Evolutionary conservation across 2,113 vertebrate species (phyloP).

Genomic region (Cervus canadensis): DNA sequence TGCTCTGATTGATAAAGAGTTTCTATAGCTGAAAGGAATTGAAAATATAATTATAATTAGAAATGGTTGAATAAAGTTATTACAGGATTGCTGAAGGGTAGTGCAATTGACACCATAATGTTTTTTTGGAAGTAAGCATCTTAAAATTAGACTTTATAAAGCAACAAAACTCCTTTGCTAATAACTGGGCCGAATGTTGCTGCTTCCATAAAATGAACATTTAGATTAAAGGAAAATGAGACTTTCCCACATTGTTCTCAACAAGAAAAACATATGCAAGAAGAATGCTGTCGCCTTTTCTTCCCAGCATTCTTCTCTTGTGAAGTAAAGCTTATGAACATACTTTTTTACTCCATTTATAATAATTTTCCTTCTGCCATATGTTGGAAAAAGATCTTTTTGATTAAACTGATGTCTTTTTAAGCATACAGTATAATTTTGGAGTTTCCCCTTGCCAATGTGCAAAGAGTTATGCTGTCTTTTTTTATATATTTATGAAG

Average conservation of each 20-base stretch:
- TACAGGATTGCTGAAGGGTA: constrained; percentile 93
- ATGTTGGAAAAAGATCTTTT: constrained; percentile 83
- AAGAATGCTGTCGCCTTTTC: constrained; percentile 79
- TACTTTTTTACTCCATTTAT: constrained; percentile 85
- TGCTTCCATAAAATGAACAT: constrained; percentile 83
- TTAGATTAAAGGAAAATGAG: constrained; percentile 84
- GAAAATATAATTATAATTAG: constrained; percentile 96
- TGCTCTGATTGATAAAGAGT: constrained; percentile 97
- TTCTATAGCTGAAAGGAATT: constrained; percentile 94
- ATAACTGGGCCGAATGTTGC: constrained; percentile 84
- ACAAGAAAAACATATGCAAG: constrained; percentile 83
- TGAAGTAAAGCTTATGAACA: constrained; percentile 86
- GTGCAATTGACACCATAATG: constrained; percentile 89
- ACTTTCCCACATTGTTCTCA: constrained; percentile 84
- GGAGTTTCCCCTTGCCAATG: constrained; percentile 75
- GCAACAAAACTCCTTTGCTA: constrained; percentile 80
- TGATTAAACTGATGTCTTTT: constrained; percentile 83
- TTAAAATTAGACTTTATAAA: constrained; percentile 87
- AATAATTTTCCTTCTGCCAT: constrained; percentile 82
- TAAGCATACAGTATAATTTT: constrained; percentile 76
- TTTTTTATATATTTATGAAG: constrained; percentile 73
- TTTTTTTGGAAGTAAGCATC: constrained; percentile 84
- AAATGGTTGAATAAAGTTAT: constrained; percentile 96
- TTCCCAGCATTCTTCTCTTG: constrained; percentile 81
- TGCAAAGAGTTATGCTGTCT: constrained; percentile 73